Percentiles rank a stretch among this genome's conserved stretches.
Conservation (phyloP, 2,797 vertebrate genomes). For the Hippoglossus hippoglossus region DNA sequence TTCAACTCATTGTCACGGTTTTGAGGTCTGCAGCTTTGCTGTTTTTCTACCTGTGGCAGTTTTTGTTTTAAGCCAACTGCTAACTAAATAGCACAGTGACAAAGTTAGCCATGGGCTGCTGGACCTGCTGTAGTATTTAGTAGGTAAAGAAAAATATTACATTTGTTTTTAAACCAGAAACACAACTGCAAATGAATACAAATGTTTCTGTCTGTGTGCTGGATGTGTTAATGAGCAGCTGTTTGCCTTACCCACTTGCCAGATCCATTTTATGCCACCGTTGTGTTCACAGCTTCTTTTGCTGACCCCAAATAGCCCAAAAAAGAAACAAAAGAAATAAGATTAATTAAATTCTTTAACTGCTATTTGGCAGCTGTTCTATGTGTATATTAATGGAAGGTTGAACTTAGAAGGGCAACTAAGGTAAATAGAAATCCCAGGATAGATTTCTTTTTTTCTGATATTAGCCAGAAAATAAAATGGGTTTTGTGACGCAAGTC, state of each 20-base stretch:
- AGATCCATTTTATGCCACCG: too few species aligned
- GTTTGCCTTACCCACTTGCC: too few species aligned
- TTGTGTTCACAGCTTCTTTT: not conserved
- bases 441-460: not conserved
- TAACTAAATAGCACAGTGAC: not conserved
- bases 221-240: too few species aligned
- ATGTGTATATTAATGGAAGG: not conserved
- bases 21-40: too few species aligned
- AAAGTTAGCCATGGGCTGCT: too few species aligned
- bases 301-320: not conserved
- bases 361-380: not conserved
- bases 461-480: not conserved
- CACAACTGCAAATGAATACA: too few species aligned
- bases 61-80: too few species aligned
- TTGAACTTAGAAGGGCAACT: not conserved
- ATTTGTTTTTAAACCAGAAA: not conserved
- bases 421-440: not conserved
- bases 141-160: not conserved
- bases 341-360: not conserved
- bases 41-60: too few species aligned
- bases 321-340: not conserved
- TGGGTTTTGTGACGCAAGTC: slow-evolving; percentile 8
- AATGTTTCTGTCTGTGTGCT: too few species aligned
- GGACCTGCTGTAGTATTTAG: not conserved
- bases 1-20: not conserved